Base-by-base conservation (phyloP, 2,113 vertebrate genomes). In the Elephas maximus region DNA sequence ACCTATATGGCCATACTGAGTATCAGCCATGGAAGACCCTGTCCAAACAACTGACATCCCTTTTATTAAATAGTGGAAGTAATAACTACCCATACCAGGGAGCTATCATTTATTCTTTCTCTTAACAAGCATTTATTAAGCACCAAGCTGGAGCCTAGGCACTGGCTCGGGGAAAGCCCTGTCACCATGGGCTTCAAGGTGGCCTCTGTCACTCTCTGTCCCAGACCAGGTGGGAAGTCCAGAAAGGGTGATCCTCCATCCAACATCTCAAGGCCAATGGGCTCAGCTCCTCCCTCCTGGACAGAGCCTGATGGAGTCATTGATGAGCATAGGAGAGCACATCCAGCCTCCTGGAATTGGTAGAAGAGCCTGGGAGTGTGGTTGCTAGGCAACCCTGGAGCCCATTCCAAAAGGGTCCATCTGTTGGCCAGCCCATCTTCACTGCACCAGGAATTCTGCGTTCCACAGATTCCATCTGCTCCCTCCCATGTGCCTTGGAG, bases 361-460 rank as follows among this genome's bases (percentile, higher is more conserved):
- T 8, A 81, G 28, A 89, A 93, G 69, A 17, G 62, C 81, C 91
- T 11, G 8, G 76, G 76, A 83, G 91, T 84, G 82, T 9, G 11
- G 96, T 97, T 97, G 96, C 97, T 89, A 95, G 88, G 90, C 88
- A 98, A 96, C 88, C 89, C 45, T 77, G 67, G 30, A 91, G 57
- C 26, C 62, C 83, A 23, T 95, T 97, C 96, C 71, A 44, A 92
- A 51, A 88, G 41, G 67, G 92, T 95, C 95, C 91, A 97, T 92
- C 80, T 96, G 96, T 91, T 80, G 90, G 81, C 79, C 65, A 81
- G 85, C 65, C 93, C 91, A 37, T 23, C 21, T 73, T 79, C 88
- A 51, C 57, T 51, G 33, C 89, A 41, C 37, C 74, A 89, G 92
- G 93, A 53, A 82, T 76, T 77, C 90, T 79, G 53, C 10, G 8